Evolutionary conservation across 2,113 vertebrate species (phyloP).

Genomic region (Nannospalax galili): DNA sequence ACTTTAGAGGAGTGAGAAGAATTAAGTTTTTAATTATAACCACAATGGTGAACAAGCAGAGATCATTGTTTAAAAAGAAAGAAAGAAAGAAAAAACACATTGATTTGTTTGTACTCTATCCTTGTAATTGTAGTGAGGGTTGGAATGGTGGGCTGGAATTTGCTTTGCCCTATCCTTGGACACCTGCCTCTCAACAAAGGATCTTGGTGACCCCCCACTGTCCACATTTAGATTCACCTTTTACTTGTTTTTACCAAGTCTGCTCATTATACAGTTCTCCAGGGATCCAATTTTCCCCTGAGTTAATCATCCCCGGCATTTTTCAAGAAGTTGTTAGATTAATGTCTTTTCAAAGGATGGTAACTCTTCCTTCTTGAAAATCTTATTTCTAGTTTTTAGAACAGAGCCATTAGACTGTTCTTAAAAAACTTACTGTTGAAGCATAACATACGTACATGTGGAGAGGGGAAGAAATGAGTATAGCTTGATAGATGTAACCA

Average conservation of each 20-base stretch:
- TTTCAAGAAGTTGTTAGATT: constrained; percentile 62
- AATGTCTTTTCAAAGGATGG: constrained; percentile 46
- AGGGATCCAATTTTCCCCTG: constrained; percentile 52
- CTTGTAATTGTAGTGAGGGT: constrained; percentile 39
- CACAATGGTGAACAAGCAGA: constrained; percentile 68
- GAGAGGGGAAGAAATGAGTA: background rate
- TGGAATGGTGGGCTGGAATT: background rate
- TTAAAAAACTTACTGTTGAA: constrained; percentile 21
- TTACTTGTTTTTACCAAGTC: constrained; percentile 46
- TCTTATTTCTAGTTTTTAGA: constrained; percentile 41
- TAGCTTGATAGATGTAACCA: background rate
- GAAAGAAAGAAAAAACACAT: constrained; percentile 27
- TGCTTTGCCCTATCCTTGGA: constrained; percentile 51
- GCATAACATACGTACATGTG: background rate
- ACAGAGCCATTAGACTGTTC: background rate
- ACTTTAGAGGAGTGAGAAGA: constrained; percentile 28
- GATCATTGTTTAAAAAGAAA: constrained; percentile 70
- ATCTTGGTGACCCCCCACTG: constrained; percentile 12
- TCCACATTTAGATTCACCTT: constrained; percentile 68
- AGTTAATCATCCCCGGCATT: constrained; percentile 61
- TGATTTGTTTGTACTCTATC: constrained; percentile 69
- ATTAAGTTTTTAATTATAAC: constrained; percentile 70
- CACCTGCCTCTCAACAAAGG: constrained; percentile 73
- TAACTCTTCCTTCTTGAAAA: constrained; percentile 14
- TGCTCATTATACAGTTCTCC: constrained; percentile 67